A percentile compares a stretch with the other conserved stretches of the same genome.
Evolutionary conservation across 2,888 invertebrate genomes (phyloP).

Genomic region (Apoda limacodes): DNA sequence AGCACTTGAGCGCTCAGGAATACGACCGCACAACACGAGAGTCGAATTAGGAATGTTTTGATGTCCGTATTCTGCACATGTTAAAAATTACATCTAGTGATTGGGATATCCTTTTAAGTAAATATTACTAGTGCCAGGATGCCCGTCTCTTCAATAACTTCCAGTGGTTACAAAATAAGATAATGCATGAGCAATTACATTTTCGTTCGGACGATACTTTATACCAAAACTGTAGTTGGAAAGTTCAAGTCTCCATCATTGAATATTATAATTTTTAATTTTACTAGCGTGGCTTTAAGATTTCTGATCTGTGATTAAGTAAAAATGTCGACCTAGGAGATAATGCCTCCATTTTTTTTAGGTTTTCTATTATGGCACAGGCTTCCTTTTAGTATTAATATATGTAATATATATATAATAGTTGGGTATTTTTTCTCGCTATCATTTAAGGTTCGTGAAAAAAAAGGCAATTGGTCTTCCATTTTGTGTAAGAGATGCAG

Average conservation of each 20-base stretch:
- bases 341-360: conserved; percentile 11
- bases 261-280: conserved; percentile 18
- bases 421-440: conserved; percentile 8
- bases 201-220: conserved; percentile 19
- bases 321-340: conserved; percentile 8
- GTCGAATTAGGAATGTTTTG: no score
- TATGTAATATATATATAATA: no score
- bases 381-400: conserved; percentile 12
- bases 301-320: conserved; percentile 12
- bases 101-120: no score
- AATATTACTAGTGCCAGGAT: no score
- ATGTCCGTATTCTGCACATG: no score
- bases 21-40: no score
- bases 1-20: no score
- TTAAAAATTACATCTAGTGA: no score
- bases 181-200: no score
- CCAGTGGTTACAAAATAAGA: no score
- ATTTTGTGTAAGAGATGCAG: conserved; percentile 9
- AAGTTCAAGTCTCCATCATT: conserved; percentile 17
- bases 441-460: conserved; percentile 7
- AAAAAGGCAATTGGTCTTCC: conserved; percentile 11
- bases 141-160: no score
- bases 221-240: conserved; percentile 18
- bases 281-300: conserved; percentile 11
- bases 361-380: conserved; percentile 7